Percentiles rank a stretch among this genome's conserved stretches.
Evolutionary conservation across 2,888 invertebrate genomes (phyloP).

Genomic region (Zele albiditarsus): DNA sequence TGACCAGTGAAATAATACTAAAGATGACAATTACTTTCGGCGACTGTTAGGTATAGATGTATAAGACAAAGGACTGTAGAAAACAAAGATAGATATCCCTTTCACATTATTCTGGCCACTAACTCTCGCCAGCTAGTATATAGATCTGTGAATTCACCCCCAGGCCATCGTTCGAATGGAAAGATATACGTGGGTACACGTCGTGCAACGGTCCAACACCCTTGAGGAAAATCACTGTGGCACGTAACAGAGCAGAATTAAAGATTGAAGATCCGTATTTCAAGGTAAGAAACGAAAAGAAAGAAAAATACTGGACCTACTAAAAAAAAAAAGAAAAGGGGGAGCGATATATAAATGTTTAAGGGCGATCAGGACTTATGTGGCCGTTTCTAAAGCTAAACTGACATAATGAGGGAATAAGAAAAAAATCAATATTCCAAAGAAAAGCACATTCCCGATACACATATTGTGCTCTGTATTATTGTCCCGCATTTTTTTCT

Average conservation of each 20-base stretch:
- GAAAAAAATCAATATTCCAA: neutral
- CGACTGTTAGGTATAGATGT: neutral
- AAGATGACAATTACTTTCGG: slow-evolving; percentile 15
- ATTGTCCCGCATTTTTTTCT: neutral
- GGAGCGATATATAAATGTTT: slow-evolving; percentile 12
- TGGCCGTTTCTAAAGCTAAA: neutral
- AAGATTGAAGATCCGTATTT: slow-evolving; percentile 54
- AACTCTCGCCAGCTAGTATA: slow-evolving; percentile 9
- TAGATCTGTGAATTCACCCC: slow-evolving; percentile 2
- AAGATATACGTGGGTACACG: slow-evolving; percentile 15
- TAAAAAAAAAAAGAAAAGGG: neutral
- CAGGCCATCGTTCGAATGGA: neutral
- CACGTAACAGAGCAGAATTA: slow-evolving; percentile 50
- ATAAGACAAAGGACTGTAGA: neutral
- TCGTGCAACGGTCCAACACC: slow-evolving; percentile 29
- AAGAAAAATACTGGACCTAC: neutral
- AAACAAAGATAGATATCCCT: slow-evolving; percentile 23
- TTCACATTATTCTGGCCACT: slow-evolving; percentile 23
- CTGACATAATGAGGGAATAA: neutral
- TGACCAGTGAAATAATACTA: neutral
- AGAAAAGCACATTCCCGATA: neutral
- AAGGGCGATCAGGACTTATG: neutral
- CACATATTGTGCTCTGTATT: neutral
- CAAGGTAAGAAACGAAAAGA: slow-evolving; percentile 14
- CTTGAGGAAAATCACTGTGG: slow-evolving; percentile 47